A percentile compares a stretch with the other conserved stretches of the same genome.
Evolutionary conservation across 1,140 invertebrate species (phyloP).

Genomic region (Zaprionus camerounensis): DNA sequence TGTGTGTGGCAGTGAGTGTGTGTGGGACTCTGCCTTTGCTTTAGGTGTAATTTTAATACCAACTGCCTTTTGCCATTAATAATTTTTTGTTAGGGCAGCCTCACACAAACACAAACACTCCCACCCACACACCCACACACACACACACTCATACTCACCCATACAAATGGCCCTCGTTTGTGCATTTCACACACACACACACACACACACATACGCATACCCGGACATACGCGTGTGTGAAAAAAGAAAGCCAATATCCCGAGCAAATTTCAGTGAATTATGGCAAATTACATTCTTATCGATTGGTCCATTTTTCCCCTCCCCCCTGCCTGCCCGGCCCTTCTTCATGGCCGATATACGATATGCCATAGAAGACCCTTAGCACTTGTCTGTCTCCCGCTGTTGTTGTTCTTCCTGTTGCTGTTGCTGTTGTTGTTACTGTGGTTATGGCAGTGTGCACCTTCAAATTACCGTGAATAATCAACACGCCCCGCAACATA

Average conservation of each 20-base stretch:
- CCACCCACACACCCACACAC: not conserved
- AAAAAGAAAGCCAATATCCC: constrained; percentile 73
- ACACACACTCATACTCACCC: not conserved
- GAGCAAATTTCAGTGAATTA: constrained; percentile 81
- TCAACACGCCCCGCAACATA: constrained; percentile 49
- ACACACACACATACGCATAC: not conserved
- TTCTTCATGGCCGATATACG: not conserved
- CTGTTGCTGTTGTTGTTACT: constrained; percentile 16
- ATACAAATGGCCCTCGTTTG: constrained; percentile 1
- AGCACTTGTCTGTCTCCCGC: constrained; percentile 3
- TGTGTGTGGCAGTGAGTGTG: constrained; percentile 12
- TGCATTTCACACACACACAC: not conserved
- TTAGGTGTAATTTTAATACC: constrained; percentile 75
- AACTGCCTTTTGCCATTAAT: constrained; percentile 71
- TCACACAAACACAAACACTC: constrained; percentile 20
- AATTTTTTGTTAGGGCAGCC: constrained; percentile 50
- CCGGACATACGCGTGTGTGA: not conserved
- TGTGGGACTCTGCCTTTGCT: constrained; percentile 13
- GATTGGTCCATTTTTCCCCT: constrained; percentile 75
- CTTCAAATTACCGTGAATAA: constrained; percentile 44
- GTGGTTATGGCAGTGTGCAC: constrained; percentile 18
- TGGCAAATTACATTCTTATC: constrained; percentile 83
- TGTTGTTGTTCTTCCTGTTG: not conserved
- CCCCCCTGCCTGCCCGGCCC: not conserved
- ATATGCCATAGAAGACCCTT: constrained; percentile 9